Evolutionary conservation across 2,888 invertebrate species (phyloP).

Genomic region (Chesias legatella): DNA sequence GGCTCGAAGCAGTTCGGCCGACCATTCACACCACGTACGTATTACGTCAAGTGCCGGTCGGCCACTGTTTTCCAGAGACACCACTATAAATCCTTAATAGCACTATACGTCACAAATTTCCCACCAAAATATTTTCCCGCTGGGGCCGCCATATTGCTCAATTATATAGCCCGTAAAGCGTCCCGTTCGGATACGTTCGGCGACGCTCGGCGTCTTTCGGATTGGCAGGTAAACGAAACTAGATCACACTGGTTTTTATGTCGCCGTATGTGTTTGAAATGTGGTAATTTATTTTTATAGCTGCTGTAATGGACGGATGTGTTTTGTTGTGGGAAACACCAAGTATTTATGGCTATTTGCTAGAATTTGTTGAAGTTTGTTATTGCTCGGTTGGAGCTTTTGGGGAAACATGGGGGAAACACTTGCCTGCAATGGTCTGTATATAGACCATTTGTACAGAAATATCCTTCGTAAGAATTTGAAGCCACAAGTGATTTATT

Average conservation of each 20-base stretch:
- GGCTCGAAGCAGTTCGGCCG: slow-evolving; percentile 4
- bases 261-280: slow-evolving; percentile 17
- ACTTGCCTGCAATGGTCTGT: no score
- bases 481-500: no score
- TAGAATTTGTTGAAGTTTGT: slow-evolving; percentile 10
- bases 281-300: slow-evolving; percentile 24
- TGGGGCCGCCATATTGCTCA: slow-evolving; percentile 52
- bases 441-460: no score
- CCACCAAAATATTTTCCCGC: slow-evolving; percentile 44
- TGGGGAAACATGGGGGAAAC: slow-evolving; percentile 1
- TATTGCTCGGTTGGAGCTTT: slow-evolving; percentile 7
- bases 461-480: no score
- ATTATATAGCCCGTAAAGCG: slow-evolving; percentile 59
- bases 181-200: slow-evolving; percentile 31
- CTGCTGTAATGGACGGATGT: slow-evolving; percentile 20
- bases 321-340: slow-evolving; percentile 20
- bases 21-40: slow-evolving; percentile 16
- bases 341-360: slow-evolving; percentile 14
- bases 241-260: slow-evolving; percentile 24
- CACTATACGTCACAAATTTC: slow-evolving; percentile 20
- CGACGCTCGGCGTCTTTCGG: slow-evolving; percentile 17
- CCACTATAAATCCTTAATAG: slow-evolving; percentile 24
- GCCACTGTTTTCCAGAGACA: slow-evolving; percentile 14
- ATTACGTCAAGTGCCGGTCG: slow-evolving; percentile 17
- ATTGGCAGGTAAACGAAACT: slow-evolving; percentile 24